Evolutionary conservation across 2,113 vertebrate genomes (phyloP), one percentile per base, ranked within the genome.

Genomic region (Austrofundulus limnaeus): DNA sequence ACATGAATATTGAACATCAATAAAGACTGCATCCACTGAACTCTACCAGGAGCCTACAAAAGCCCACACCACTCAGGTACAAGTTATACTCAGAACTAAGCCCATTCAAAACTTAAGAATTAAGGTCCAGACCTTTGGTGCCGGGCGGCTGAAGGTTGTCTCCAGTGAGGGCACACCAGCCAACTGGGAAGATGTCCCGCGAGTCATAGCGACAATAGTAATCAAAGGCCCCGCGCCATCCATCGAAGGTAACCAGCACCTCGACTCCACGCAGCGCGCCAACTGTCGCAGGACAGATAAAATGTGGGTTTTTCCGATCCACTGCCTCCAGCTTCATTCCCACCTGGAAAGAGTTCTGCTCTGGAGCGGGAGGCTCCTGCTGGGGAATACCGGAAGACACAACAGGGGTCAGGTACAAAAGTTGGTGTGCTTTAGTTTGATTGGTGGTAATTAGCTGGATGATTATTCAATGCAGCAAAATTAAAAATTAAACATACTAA

Each of bases 181-280:
- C 97, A 66, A 98, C 96, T 28, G 97, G 97, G 91, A 99, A 99
- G 91, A 99, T 96, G 93, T 99, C 97, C 17, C 97, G 92, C 16
- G 96, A 98, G 89, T 99, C 97, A 52, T 98, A 98, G 70, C 97
- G 97, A 90, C 97, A 99, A 94, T 97, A 98, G 92, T 99, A 99
- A 92, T 99, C 97, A 84, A 99, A 99, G 62, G 97, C 97, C 63
- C 97, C 97, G 78, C 96, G 92, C 97, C 97, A 99, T 80, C 97
- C 97, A 75, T 99, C 97, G 70, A 99, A 99, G 87, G 97, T 98
- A 92, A 99, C 95, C 74, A 96, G 94, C 90, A 99, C 95, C 91
- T 98, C 96, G 38, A 94, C 94, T 31, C 97, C 97, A n/a, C 97
- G 94, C 88, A 99, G 92, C 23, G 98, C 97, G 63, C 96, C 97